Conservation (phyloP, 2,113 vertebrate genomes). For the Elanus axillaris region DNA sequence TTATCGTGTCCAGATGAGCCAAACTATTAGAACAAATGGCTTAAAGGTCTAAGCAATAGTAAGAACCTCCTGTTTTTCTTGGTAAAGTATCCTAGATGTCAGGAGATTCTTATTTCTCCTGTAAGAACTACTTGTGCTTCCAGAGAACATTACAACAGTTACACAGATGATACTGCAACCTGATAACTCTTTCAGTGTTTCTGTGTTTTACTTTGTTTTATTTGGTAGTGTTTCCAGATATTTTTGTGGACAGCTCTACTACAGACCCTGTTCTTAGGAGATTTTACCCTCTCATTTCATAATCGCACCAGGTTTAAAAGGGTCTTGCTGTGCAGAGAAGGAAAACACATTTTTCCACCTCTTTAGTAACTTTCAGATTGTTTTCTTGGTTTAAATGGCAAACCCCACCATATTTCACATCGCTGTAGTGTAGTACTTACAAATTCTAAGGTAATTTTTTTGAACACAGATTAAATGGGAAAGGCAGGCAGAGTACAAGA, state of each 20-base stretch:
- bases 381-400: not conserved
- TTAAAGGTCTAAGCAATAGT: not conserved
- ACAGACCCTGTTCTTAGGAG: not conserved
- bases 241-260: conserved; percentile 50
- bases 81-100: not conserved
- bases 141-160: not conserved
- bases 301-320: conserved; percentile 14
- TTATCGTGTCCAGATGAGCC: not conserved
- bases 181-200: conserved; percentile 5
- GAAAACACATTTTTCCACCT: not conserved
- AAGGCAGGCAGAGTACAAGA: not conserved
- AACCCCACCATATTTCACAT: not conserved
- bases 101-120: not conserved
- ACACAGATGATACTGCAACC: conserved; percentile 44
- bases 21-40: not conserved
- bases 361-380: not conserved
- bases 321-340: conserved; percentile 13
- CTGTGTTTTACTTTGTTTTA: not conserved
- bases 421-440: not conserved
- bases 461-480: not conserved
- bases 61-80: not conserved
- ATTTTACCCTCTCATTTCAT: not conserved
- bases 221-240: not conserved
- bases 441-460: not conserved
- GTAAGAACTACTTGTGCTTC: not conserved